Evolutionary conservation across 2,888 invertebrate species (phyloP).

Genomic region (Pristionchus maxplancki): DNA sequence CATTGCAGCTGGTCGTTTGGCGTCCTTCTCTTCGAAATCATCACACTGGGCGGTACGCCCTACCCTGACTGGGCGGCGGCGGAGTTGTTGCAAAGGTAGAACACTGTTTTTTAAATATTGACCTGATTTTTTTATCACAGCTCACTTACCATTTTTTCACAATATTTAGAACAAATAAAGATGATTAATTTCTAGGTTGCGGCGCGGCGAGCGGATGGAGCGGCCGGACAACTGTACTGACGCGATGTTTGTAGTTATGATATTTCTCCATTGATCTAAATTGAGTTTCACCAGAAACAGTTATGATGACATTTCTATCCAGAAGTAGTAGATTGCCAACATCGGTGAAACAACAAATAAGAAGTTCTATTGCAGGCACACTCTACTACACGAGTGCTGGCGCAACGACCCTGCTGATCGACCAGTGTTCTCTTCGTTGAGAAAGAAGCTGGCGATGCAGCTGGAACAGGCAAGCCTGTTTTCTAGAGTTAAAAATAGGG

Average conservation of each 20-base stretch:
- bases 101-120: too few species aligned
- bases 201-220: constrained; percentile 17
- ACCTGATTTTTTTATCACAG: too few species aligned
- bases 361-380: too few species aligned
- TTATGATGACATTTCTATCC: too few species aligned
- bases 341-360: too few species aligned
- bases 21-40: constrained; percentile 22
- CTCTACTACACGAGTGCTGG: neutral
- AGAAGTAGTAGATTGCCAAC: too few species aligned
- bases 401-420: neutral
- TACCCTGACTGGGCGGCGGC: neutral
- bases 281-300: too few species aligned
- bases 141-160: too few species aligned
- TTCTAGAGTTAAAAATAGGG: neutral
- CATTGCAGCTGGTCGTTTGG: constrained; percentile 28
- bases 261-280: too few species aligned
- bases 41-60: neutral
- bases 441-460: neutral
- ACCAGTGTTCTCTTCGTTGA: neutral
- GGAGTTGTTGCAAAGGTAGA: neutral
- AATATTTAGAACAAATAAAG: too few species aligned
- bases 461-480: neutral
- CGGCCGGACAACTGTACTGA: constrained; percentile 18
- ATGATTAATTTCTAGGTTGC: neutral
- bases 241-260: neutral